Evolutionary conservation across 2,888 invertebrate genomes (phyloP), one percentile per base, ranked within the genome.

Genomic region (Ornithoptera priamus): DNA sequence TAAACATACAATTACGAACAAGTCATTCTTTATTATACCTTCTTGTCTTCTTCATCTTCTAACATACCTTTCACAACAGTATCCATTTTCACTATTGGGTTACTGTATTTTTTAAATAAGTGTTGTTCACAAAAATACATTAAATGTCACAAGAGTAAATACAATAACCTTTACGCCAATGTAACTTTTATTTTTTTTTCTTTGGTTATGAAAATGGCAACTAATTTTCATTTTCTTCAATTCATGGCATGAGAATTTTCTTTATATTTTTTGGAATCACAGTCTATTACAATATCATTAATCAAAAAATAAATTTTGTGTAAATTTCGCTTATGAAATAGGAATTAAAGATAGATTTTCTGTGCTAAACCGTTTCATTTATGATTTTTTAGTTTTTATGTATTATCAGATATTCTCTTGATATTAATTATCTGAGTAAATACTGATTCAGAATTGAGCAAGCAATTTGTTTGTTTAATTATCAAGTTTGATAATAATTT

Each of bases 21-120:
- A 18, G 1, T 17, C 4, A 50, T 18, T 50, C 15, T 15, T 50
- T 50, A 15, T 50, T 50, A 50, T 50, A 83, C 83, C 76, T 80
- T 78, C 71, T 81, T 80, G 65, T 82, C 81, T 63, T 82, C 81
- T 50, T 83, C 90, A 63, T 90, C 91, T 50, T 92, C 91, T 66
- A 92, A 72, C 83, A 92, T 82, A 80, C 81, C 81, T 79, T 90
- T 89, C 1, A 91, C 92, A 36, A 92, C 91, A 2, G 91, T 90
- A 76, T 92, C 91, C 91, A 91, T 91, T 62, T 74, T 64, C n/a
- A 12, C 39, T 62, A 12, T 7, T 18, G 36, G 6, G 12, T 61
- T n/a, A 42, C 5, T 42, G n/a, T 62, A 62, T 42, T 42, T 20
- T 17, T 18, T 18, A 36, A 24, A 58, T 10, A 22, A 24, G 22